phyloP scores from a whole-genome alignment of 2,888 invertebrate species.

The Aproaerema taeniolella region DNA sequence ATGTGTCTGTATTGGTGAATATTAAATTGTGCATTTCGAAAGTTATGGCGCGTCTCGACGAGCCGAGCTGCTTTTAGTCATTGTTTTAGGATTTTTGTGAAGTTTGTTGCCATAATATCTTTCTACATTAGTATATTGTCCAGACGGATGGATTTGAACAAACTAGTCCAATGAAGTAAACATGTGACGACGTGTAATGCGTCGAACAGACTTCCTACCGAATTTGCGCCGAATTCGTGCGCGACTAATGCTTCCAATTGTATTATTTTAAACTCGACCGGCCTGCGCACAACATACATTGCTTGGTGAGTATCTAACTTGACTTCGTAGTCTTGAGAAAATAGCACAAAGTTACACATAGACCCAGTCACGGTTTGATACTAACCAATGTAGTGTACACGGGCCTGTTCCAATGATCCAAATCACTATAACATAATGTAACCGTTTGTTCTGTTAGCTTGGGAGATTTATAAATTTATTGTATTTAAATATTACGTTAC shows the following conservation, averaged over 20 bases:
- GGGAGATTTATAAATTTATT: slow-evolving; percentile 61
- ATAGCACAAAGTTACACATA: too few relatives aligned
- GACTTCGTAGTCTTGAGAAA: too few relatives aligned
- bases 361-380: too few relatives aligned
- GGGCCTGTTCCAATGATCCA: slow-evolving; percentile 6
- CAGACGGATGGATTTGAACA: slow-evolving; percentile 72
- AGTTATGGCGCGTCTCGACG: slow-evolving; percentile 64
- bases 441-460: slow-evolving; percentile 64
- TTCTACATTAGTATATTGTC: slow-evolving; percentile 75
- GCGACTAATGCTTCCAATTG: too few relatives aligned
- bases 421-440: slow-evolving; percentile 37
- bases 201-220: too few relatives aligned
- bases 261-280: too few relatives aligned
- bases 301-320: too few relatives aligned
- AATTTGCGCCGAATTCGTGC: too few relatives aligned
- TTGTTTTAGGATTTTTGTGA: slow-evolving; percentile 77
- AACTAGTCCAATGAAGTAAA: slow-evolving; percentile 69
- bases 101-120: slow-evolving; percentile 78
- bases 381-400: neutral
- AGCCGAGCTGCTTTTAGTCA: slow-evolving; percentile 74
- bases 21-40: slow-evolving; percentile 76
- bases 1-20: slow-evolving; percentile 76
- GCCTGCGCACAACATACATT: too few relatives aligned
- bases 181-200: too few relatives aligned
- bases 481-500: slow-evolving; percentile 66